Percentiles rank a stretch among this genome's conserved stretches.
These are phyloP conservation scores for Notechis scutatus DNA, from an alignment of 2,113 vertebrate genomes.

Conservation along the genomic window DNA sequence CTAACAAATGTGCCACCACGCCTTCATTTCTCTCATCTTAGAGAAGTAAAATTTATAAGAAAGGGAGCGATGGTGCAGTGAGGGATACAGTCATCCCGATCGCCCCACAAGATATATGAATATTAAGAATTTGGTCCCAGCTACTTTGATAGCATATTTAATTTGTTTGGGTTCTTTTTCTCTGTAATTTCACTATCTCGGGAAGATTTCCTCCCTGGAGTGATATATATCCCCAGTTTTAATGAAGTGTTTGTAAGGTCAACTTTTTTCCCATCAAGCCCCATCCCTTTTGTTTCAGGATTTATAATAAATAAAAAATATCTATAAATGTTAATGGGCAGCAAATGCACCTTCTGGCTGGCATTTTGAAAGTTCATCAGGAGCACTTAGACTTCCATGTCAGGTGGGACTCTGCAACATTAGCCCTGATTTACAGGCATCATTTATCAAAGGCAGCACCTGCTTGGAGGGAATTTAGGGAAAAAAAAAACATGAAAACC, in stretches of 20 bases:
- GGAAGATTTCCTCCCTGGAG: background rate
- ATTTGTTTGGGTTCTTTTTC: slow-evolving; percentile 1
- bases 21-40: background rate
- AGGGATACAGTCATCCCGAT: background rate
- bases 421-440: slow-evolving; percentile 51
- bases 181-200: slow-evolving; percentile 15
- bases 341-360: slow-evolving; percentile 39
- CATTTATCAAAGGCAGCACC: slow-evolving; percentile 56
- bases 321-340: slow-evolving; percentile 45
- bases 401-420: slow-evolving; percentile 38
- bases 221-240: background rate
- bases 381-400: slow-evolving; percentile 56
- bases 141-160: background rate
- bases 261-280: slow-evolving; percentile 26
- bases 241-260: slow-evolving; percentile 17
- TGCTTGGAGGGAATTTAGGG: slow-evolving; percentile 23
- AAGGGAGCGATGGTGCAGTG: background rate
- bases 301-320: slow-evolving; percentile 25
- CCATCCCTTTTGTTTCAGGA: slow-evolving; percentile 41
- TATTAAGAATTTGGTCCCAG: background rate
- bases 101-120: background rate
- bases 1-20: too few relatives aligned
- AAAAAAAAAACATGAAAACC: slow-evolving; percentile 23
- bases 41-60: background rate
- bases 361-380: slow-evolving; percentile 68